phyloP scores from a whole-genome alignment of 2,113 vertebrate genomes.

The Rhinopomastus cyanomelas region DNA sequence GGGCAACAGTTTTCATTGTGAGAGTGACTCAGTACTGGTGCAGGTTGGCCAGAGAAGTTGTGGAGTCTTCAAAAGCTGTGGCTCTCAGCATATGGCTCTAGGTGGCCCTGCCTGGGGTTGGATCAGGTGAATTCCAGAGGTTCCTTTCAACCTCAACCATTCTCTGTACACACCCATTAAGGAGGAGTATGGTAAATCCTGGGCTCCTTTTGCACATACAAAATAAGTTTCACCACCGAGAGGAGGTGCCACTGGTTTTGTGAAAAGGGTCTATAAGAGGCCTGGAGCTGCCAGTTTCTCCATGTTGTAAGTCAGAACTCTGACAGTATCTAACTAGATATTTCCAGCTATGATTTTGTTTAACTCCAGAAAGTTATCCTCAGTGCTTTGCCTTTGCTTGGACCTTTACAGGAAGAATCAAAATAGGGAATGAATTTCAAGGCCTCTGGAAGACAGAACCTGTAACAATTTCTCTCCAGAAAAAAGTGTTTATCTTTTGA shows the following conservation, averaged over 20 bases:
- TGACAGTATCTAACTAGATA: not conserved
- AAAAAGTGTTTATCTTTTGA: not conserved
- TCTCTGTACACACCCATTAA: not conserved
- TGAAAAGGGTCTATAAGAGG: not conserved
- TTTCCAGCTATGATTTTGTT: not conserved
- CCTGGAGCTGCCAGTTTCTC: not conserved
- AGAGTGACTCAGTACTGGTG: not conserved
- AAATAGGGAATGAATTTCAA: not conserved
- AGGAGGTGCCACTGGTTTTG: not conserved
- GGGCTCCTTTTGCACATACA: not conserved
- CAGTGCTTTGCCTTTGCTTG: not conserved
- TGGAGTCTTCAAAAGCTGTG: not conserved
- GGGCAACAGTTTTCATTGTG: not conserved
- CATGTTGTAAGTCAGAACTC: not conserved
- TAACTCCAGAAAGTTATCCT: not conserved
- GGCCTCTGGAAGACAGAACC: not conserved
- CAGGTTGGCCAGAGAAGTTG: not conserved
- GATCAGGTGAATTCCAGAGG: not conserved
- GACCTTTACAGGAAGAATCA: not conserved
- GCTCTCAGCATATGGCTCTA: not conserved
- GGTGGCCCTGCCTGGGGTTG: not conserved
- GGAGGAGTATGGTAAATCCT: not conserved
- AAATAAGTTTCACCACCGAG: not conserved
- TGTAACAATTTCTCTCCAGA: not conserved
- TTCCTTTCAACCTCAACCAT: not conserved